Conservation (phyloP, 2,888 invertebrate genomes). For the Choristoneura rosaceana region DNA sequence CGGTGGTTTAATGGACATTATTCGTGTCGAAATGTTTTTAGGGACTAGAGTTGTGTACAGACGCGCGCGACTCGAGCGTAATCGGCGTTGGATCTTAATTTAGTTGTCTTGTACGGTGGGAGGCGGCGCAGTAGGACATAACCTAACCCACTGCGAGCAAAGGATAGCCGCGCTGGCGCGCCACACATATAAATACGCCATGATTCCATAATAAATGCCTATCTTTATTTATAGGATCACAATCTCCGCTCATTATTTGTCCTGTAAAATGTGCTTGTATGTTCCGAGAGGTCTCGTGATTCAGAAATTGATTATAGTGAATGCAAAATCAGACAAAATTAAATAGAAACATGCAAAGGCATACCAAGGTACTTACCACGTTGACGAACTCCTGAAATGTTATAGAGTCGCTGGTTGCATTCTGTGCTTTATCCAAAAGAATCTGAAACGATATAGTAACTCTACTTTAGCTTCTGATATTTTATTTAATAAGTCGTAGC, state of each 20-base stretch:
- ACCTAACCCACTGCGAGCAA: constrained; percentile 68
- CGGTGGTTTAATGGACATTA: constrained; percentile 36
- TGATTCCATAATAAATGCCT: constrained; percentile 42
- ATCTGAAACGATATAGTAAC: constrained; percentile 68
- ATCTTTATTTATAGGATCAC: constrained; percentile 42
- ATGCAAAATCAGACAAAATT: not conserved
- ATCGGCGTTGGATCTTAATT: constrained; percentile 84
- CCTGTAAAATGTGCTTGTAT: constrained; percentile 21
- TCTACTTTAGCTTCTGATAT: not conserved
- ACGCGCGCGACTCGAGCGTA: constrained; percentile 67
- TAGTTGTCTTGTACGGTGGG: constrained; percentile 82
- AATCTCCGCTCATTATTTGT: constrained; percentile 38
- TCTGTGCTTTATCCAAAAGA: constrained; percentile 89
- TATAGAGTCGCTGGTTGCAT: constrained; percentile 90
- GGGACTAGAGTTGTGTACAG: constrained; percentile 58
- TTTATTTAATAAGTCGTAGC: too few species aligned
- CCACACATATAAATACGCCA: constrained; percentile 56
- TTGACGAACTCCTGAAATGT: constrained; percentile 97
- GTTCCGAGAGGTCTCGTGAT: not conserved
- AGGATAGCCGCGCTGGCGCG: constrained; percentile 55
- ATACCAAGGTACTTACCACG: constrained; percentile 89
- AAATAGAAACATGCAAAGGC: not conserved
- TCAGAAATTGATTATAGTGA: not conserved
- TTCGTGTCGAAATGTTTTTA: constrained; percentile 47
- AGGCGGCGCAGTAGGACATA: constrained; percentile 67